Percentiles rank a stretch among this genome's conserved stretches.
These are phyloP conservation scores for Drosophila gaucha DNA, from an alignment of 2,888 invertebrate species.

Conservation along the genomic window DNA sequence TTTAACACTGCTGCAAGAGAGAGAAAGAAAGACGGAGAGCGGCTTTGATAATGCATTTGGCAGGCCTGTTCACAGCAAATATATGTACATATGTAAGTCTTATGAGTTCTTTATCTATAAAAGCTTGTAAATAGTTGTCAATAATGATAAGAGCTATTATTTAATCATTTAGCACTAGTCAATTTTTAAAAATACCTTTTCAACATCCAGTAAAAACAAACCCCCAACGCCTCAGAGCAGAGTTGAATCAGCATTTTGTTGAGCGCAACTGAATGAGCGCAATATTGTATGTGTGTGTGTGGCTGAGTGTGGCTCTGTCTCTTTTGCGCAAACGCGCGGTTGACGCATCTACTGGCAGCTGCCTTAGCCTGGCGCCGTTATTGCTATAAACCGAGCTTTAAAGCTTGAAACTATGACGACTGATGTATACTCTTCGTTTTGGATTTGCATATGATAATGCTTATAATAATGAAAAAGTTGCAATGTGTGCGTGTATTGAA, in stretches of 20 bases:
- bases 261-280: constrained; percentile 49
- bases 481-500: no score
- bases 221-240: constrained; percentile 15
- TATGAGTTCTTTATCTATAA: not conserved
- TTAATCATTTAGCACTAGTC: constrained; percentile 7
- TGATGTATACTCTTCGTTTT: constrained; percentile 32
- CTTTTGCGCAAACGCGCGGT: constrained; percentile 73
- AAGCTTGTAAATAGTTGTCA: not conserved
- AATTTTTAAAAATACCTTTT: constrained; percentile 30
- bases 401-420: constrained; percentile 5
- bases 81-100: not conserved
- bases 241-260: constrained; percentile 49
- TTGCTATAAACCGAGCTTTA: constrained; percentile 64
- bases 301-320: constrained; percentile 46
- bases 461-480: not conserved
- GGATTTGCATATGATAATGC: not conserved
- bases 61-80: not conserved
- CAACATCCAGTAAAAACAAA: constrained; percentile 31
- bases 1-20: constrained; percentile 20
- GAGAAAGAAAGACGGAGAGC: constrained; percentile 36
- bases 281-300: constrained; percentile 7
- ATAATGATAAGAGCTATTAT: constrained; percentile 10
- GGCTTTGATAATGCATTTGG: constrained; percentile 15
- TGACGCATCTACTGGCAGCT: constrained; percentile 57
- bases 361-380: constrained; percentile 65